Evolutionary conservation across 2,797 vertebrate species (phyloP).

Genomic region (Sebastes trivittatus): DNA sequence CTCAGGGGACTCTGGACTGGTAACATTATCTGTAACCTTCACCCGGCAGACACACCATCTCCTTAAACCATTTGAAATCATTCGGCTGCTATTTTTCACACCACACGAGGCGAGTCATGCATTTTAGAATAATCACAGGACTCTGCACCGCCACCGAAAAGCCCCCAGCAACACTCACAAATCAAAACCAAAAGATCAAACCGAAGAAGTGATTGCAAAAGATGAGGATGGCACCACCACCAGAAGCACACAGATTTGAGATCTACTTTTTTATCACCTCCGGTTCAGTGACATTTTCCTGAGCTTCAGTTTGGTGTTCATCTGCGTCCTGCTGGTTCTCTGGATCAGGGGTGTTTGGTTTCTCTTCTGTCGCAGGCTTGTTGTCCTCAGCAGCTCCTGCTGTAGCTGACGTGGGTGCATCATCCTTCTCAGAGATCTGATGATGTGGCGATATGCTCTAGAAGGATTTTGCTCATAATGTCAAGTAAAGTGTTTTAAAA

Average conservation of each 20-base stretch:
- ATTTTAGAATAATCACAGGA: neutral
- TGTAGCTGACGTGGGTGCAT: neutral
- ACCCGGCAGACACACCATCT: constrained; percentile 37
- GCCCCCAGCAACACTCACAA: neutral
- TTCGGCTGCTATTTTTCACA: constrained; percentile 1
- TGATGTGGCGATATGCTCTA: neutral
- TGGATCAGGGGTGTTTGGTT: constrained; percentile 9
- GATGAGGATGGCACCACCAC: constrained; percentile 11
- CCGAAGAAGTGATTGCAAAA: neutral
- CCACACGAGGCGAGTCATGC: neutral
- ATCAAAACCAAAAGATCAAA: constrained; percentile 2
- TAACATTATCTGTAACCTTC: constrained; percentile 16
- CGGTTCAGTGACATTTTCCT: constrained; percentile 6
- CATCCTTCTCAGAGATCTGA: constrained; percentile 38
- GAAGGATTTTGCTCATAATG: constrained; percentile 10
- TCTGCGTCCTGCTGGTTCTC: constrained; percentile 28
- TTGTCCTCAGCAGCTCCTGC: constrained; percentile 16
- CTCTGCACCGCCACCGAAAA: neutral
- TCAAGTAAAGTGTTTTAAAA: neutral
- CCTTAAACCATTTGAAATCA: constrained; percentile 25
- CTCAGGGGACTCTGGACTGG: neutral
- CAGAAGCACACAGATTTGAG: neutral
- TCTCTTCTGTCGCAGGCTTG: constrained; percentile 17
- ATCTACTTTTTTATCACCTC: constrained; percentile 50
- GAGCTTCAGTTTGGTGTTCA: neutral